phyloP scores from a whole-genome alignment of 2,888 invertebrate genomes.

The Dione vanillae region DNA sequence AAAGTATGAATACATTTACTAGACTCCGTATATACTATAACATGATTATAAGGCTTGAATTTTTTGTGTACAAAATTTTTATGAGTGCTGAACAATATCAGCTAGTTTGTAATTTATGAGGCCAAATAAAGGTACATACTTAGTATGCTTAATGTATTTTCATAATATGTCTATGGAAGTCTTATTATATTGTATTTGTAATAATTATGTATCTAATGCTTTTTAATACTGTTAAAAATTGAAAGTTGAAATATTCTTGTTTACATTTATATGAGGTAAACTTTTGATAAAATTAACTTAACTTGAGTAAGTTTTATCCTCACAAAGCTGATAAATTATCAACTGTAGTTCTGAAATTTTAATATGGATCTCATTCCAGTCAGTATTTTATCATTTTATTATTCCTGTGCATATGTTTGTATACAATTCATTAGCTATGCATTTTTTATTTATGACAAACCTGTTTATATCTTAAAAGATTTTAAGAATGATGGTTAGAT shows the following conservation, averaged over 20 bases:
- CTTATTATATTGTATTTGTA: constrained; percentile 37
- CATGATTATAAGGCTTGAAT: not conserved
- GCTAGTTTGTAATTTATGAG: constrained; percentile 33
- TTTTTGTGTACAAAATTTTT: constrained; percentile 15
- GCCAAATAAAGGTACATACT: constrained; percentile 43
- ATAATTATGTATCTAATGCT: constrained; percentile 32
- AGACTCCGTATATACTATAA: no score
- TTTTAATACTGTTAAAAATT: constrained; percentile 36
- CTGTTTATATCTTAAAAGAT: constrained; percentile 8
- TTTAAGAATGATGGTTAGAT: constrained; percentile 1
- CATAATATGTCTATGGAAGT: constrained; percentile 30
- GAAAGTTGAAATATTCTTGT: constrained; percentile 18
- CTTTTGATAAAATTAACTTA: constrained; percentile 19
- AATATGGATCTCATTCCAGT: constrained; percentile 36
- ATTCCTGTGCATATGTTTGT: constrained; percentile 10
- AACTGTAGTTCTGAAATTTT: not conserved
- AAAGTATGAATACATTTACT: constrained; percentile 12
- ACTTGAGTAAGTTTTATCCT: constrained; percentile 1
- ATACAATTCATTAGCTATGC: constrained; percentile 7
- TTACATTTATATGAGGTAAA: constrained; percentile 23
- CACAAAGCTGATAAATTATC: not conserved
- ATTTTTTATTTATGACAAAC: constrained; percentile 20
- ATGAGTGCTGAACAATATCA: constrained; percentile 8
- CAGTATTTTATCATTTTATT: constrained; percentile 39
- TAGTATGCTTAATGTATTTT: constrained; percentile 37